Conservation (phyloP, 2,113 vertebrate species). For the Platanista minor region DNA sequence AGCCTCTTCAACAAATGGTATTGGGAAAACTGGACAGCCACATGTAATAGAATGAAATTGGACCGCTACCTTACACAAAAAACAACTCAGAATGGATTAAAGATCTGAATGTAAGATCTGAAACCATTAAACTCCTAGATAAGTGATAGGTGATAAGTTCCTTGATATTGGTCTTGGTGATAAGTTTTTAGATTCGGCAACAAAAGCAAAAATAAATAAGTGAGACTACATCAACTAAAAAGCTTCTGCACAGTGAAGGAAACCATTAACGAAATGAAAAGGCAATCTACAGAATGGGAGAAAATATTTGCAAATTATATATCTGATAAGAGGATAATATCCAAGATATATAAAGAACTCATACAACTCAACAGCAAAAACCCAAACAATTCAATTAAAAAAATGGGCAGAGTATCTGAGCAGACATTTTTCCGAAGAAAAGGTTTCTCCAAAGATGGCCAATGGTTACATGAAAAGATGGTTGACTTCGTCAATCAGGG, state of each 20-base stretch:
- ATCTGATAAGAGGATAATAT: neutral
- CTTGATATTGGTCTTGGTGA: neutral
- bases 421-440: neutral
- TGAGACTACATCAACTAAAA: neutral
- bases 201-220: too few species aligned
- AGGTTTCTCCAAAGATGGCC: neutral
- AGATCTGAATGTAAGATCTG: neutral
- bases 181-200: neutral
- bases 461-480: neutral
- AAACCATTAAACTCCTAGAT: neutral
- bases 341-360: neutral
- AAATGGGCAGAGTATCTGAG: neutral
- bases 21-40: neutral
- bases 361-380: neutral
- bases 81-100: neutral
- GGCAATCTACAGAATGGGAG: neutral
- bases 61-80: neutral
- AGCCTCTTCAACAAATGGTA: neutral
- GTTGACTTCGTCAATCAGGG: neutral
- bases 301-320: neutral
- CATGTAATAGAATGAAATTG: neutral
- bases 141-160: neutral
- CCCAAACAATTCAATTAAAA: neutral
- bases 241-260: neutral
- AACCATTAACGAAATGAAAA: neutral